Evolutionary conservation across 2,888 invertebrate genomes (phyloP), one percentile per base, ranked within the genome.

Genomic region (Axea sp.): DNA sequence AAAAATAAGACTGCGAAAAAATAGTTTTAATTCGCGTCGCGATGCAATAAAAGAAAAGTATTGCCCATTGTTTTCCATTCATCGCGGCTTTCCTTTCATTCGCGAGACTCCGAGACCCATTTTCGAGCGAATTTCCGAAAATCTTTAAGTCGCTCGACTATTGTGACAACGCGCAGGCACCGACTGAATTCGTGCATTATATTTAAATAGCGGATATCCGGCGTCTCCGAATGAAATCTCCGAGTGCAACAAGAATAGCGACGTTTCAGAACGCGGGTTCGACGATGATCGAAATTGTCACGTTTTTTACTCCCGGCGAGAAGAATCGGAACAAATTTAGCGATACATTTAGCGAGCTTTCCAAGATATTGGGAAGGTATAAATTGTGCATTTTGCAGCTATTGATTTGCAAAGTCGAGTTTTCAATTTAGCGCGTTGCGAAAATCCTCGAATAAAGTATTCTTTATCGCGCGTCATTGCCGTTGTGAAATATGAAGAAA

Each of bases 141-240:
- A 53, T 55, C 41, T 41, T 53, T 39, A 55, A 41, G 39, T 55
- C 39, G 14, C 30, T 12, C 19, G 55, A 41, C 41, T 14, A 39
- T 55, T 55, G 55, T 57, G 30, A 28, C 41, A n/a, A 12, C 28
- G 14, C 30, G 15, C 9, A 9, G n/a, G 7, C 33, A 11, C 24
- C 53, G 19, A 39, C 30, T 55, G 12, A 57, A 41, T 41, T 31
- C 41, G 41, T 9, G 41, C 41, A 57, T 57, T 57, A 31, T 19
- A 57, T 57, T 57, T 57, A 41, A 57, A 57, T 41, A 31, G 19
- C 55, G 55, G 55, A 57, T 31, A 41, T 57, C 55, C 55, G 41
- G 31, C 19, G 30, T 28, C 28, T 9, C 7, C 12, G 28, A 57
- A 41, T 41, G 31, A 41, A 41, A 37, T 53, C 26, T 31, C 22